These are phyloP conservation scores for Gorsachius magnificus DNA, from an alignment of 2,797 vertebrate genomes.

Conservation along the genomic window DNA sequence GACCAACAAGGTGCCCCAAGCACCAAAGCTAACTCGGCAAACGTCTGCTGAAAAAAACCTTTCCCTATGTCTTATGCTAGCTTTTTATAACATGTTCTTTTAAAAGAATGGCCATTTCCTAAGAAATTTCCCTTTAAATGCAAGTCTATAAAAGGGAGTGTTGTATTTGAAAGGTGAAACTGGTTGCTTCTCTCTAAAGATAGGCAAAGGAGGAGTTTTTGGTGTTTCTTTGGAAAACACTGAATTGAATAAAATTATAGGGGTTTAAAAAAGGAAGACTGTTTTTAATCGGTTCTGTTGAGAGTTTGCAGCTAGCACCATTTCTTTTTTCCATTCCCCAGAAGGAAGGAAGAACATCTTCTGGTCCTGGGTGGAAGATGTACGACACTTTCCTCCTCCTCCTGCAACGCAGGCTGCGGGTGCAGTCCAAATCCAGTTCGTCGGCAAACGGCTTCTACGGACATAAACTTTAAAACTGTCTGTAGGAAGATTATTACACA, in stretches of 20 bases:
- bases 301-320: not conserved
- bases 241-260: not conserved
- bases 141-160: not conserved
- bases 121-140: not conserved
- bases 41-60: not conserved
- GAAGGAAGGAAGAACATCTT: not conserved
- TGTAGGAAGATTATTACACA: not conserved
- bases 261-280: not conserved
- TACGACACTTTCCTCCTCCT: accelerated
- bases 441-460: not conserved
- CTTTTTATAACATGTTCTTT: not conserved
- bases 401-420: not conserved
- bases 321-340: not conserved
- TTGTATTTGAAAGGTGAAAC: not conserved
- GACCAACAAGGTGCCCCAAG: accelerated
- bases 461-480: not conserved
- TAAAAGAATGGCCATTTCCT: not conserved
- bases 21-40: accelerated
- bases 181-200: not conserved
- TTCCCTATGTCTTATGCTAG: not conserved
- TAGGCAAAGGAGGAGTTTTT: not conserved
- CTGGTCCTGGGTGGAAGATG: not conserved
- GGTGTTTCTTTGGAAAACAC: not conserved
- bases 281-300: not conserved
- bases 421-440: not conserved